These are phyloP conservation scores for Pseudonaja textilis DNA, from an alignment of 2,113 vertebrate genomes.

Conservation along the genomic window DNA sequence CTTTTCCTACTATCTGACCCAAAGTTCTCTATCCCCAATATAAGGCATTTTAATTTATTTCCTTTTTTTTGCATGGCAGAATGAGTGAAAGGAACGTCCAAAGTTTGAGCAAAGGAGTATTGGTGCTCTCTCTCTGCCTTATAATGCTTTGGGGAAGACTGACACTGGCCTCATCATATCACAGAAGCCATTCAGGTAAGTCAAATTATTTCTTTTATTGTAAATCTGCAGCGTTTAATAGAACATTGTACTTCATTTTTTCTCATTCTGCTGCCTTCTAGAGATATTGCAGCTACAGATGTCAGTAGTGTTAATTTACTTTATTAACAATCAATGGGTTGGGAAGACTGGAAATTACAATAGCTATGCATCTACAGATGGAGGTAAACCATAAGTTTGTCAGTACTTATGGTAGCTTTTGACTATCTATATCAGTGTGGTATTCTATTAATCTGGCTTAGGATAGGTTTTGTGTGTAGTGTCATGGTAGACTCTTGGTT, in stretches of 20 bases:
- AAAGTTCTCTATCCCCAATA: background rate
- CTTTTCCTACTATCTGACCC: background rate
- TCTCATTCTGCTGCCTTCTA: background rate
- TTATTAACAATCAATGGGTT: background rate
- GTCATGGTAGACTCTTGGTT: background rate
- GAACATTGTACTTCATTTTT: background rate
- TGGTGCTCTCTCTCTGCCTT: slow-evolving; percentile 85
- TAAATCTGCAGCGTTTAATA: background rate
- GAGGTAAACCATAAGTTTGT: background rate
- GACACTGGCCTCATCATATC: slow-evolving; percentile 75
- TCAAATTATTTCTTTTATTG: background rate
- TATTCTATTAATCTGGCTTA: background rate
- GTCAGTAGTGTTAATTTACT: background rate
- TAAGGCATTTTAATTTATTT: background rate
- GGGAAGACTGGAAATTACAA: background rate
- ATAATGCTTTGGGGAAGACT: slow-evolving; percentile 84
- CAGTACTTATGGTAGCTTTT: background rate
- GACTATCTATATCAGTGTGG: background rate
- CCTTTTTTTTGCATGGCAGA: slow-evolving; percentile 60
- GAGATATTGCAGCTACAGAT: background rate
- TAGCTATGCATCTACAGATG: background rate
- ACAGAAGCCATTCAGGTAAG: slow-evolving; percentile 88
- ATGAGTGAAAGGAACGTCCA: slow-evolving; percentile 83
- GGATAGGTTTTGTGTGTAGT: background rate
- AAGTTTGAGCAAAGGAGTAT: slow-evolving; percentile 80